Evolutionary conservation across 2,113 vertebrate species (phyloP).

Genomic region (Ranitomeya imitator): DNA sequence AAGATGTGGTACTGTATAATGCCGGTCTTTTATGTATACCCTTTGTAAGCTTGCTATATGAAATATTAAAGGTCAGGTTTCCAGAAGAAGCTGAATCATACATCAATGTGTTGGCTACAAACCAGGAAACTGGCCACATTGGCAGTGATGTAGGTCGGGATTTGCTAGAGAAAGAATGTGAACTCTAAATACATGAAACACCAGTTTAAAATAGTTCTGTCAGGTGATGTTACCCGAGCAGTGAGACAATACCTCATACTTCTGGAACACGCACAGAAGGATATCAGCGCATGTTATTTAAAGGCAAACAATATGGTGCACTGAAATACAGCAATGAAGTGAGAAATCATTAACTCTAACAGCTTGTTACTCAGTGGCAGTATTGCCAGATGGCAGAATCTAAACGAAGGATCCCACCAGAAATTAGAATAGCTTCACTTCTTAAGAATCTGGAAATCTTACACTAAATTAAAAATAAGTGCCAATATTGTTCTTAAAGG

Average conservation of each 20-base stretch:
- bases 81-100: conserved; percentile 5
- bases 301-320: neutral
- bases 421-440: neutral
- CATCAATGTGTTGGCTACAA: neutral
- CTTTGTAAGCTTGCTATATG: neutral
- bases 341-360: conserved; percentile 10
- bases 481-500: too few relatives aligned
- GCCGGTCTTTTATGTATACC: neutral
- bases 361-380: neutral
- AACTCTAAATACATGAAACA: conserved; percentile 25
- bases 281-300: neutral
- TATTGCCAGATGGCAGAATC: neutral
- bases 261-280: neutral
- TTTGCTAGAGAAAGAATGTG: conserved; percentile 39
- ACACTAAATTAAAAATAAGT: too few relatives aligned
- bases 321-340: neutral
- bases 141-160: conserved; percentile 21
- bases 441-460: neutral
- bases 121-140: neutral
- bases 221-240: conserved; percentile 11
- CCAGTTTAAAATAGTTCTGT: conserved; percentile 29
- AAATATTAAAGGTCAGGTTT: conserved; percentile 1
- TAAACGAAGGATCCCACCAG: neutral
- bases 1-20: neutral
- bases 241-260: neutral